Evolutionary conservation across 2,888 invertebrate genomes (phyloP).

Genomic region (Amphiduros pacificus): DNA sequence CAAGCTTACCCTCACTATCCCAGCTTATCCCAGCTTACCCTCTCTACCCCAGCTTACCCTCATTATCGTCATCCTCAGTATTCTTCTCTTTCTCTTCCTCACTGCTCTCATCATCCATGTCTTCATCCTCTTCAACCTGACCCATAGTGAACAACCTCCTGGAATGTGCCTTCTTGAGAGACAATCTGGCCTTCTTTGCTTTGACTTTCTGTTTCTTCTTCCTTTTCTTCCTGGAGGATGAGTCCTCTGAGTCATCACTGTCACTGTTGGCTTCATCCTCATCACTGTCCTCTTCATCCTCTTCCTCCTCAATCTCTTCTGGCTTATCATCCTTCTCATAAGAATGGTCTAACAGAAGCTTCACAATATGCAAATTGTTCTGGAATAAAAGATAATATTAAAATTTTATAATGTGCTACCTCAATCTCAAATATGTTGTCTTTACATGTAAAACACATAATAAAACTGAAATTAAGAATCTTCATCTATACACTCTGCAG

Average conservation of each 20-base stretch:
- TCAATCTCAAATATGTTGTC: too few relatives aligned
- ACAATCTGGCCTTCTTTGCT: background rate
- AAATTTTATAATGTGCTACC: too few relatives aligned
- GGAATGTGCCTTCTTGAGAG: background rate
- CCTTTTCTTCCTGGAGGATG: background rate
- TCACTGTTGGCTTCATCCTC: constrained; percentile 17
- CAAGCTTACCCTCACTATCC: background rate
- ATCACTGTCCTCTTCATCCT: constrained; percentile 12
- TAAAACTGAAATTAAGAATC: too few relatives aligned
- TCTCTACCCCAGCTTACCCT: background rate
- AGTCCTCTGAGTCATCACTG: constrained; percentile 1
- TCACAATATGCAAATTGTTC: constrained; percentile 58
- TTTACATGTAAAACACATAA: too few relatives aligned
- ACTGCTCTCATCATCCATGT: constrained; percentile 21
- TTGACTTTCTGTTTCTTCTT: background rate
- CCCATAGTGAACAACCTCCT: background rate
- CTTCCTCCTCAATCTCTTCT: constrained; percentile 21
- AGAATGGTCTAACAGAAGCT: constrained; percentile 54
- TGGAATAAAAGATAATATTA: constrained; percentile 37
- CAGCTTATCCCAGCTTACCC: background rate
- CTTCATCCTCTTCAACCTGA: constrained; percentile 17
- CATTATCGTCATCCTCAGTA: background rate
- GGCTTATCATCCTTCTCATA: constrained; percentile 38
- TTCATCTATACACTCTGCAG: too few relatives aligned
- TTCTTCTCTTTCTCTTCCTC: background rate